Evolutionary conservation across 2,113 vertebrate species (phyloP).

Genomic region (Dromiciops gliroides): DNA sequence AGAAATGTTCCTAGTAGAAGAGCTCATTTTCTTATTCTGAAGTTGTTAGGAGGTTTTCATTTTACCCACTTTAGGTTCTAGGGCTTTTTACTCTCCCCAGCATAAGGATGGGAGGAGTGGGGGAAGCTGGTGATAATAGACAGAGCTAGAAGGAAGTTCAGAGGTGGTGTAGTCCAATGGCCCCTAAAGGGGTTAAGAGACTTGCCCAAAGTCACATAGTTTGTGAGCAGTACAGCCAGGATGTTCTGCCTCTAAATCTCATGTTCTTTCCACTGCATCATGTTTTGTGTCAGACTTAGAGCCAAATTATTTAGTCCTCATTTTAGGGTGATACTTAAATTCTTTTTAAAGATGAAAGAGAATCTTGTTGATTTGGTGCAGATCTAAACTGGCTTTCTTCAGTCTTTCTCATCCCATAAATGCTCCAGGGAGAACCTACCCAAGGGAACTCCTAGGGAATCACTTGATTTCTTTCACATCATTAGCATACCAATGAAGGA

Average conservation of each 20-base stretch:
- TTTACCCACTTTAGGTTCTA: not conserved
- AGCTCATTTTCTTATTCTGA: not conserved
- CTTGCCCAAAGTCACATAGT: not conserved
- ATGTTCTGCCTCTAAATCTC: no score
- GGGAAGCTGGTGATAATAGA: not conserved
- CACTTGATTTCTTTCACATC: not conserved
- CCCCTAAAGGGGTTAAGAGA: not conserved
- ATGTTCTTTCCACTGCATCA: no score
- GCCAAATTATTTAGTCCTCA: not conserved
- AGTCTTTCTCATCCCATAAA: not conserved
- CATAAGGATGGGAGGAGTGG: not conserved
- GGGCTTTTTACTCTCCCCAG: not conserved
- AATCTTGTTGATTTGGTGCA: not conserved
- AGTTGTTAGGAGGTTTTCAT: conserved; percentile 21
- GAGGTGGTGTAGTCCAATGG: not conserved
- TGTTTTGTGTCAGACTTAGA: not conserved
- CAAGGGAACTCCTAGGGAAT: no score
- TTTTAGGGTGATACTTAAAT: not conserved
- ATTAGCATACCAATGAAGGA: not conserved
- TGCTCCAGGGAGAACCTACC: not conserved
- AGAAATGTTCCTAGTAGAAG: conserved; percentile 12
- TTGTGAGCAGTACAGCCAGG: not conserved
- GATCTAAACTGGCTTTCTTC: not conserved
- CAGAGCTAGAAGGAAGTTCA: not conserved
- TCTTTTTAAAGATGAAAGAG: not conserved